These are phyloP conservation scores for Platalea minor DNA, from an alignment of 2,797 vertebrate species.

Conservation along the genomic window DNA sequence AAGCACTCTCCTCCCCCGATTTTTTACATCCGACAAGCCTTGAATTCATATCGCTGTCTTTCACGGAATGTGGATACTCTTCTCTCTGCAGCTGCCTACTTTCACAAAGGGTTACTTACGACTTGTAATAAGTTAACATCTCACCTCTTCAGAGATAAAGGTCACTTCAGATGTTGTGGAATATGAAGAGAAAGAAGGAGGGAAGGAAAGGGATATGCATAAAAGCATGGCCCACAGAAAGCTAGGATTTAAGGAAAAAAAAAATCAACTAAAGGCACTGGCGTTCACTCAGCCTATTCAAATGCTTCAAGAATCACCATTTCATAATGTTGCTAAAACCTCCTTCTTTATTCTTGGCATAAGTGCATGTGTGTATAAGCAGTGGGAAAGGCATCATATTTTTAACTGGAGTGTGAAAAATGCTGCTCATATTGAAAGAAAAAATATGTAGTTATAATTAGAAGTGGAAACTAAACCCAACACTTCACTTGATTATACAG, in stretches of 20 bases:
- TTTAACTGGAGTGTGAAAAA: slow-evolving; percentile 11
- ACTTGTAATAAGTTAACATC: not conserved
- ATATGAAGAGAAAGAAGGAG: not conserved
- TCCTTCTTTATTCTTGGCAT: not conserved
- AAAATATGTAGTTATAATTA: not conserved
- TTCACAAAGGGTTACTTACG: not conserved
- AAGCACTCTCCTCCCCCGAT: not conserved
- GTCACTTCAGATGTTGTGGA: not conserved
- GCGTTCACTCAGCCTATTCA: not conserved
- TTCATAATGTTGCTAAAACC: not conserved
- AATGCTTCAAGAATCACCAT: not conserved
- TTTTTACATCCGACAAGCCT: not conserved
- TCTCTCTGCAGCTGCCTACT: not conserved
- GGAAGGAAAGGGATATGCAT: not conserved
- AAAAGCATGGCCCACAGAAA: not conserved
- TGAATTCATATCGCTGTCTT: not conserved
- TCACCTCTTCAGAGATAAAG: not conserved
- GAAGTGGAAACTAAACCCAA: slow-evolving; percentile 21
- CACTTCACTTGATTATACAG: not conserved
- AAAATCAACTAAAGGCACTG: not conserved
- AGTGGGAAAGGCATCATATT: not conserved
- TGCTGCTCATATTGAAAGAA: not conserved
- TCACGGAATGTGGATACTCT: not conserved
- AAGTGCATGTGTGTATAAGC: not conserved
- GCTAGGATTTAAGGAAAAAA: not conserved